A percentile compares a stretch with the other conserved stretches of the same genome.
phyloP scores from a whole-genome alignment of 1,140 invertebrate genomes.

The Marisa cornuarietis region DNA sequence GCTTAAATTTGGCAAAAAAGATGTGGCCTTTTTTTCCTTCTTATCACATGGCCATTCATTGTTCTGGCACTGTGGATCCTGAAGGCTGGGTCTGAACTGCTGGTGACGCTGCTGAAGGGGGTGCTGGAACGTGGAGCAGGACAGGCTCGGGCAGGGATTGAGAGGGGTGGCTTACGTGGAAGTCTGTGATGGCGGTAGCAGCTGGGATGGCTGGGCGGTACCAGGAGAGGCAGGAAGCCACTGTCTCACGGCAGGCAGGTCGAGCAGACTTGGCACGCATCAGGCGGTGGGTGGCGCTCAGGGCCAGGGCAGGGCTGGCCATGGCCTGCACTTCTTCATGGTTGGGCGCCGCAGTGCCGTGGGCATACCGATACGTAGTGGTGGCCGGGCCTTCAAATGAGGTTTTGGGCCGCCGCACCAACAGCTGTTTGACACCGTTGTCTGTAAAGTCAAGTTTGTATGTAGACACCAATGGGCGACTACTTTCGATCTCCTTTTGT shows the following conservation, averaged over 20 bases:
- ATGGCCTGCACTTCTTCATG: conserved; percentile 46
- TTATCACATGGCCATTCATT: not conserved
- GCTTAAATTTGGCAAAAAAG: not conserved
- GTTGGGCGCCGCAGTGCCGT: conserved; percentile 51
- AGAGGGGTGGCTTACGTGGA: conserved; percentile 19
- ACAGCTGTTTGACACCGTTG: conserved; percentile 38
- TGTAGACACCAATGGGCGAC: conserved; percentile 49
- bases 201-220: conserved; percentile 25
- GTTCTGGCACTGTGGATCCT: not conserved
- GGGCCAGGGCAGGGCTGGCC: conserved; percentile 51
- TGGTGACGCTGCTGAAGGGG: not conserved
- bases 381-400: conserved; percentile 55
- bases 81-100: not conserved
- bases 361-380: conserved; percentile 58
- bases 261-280: conserved; percentile 45
- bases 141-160: not conserved
- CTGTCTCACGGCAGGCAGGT: conserved; percentile 45
- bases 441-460: conserved; percentile 53
- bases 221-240: conserved; percentile 60
- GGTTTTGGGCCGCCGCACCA: conserved; percentile 51
- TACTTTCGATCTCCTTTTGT: conserved; percentile 44
- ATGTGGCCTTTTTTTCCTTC: not conserved
- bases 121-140: conserved; percentile 1
- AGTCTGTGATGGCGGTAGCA: conserved; percentile 23
- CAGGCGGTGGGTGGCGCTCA: conserved; percentile 45